A percentile compares a stretch with the other conserved stretches of the same genome.
phyloP scores from a whole-genome alignment of 2,113 vertebrate species.

The Pelecanoides urinatrix region DNA sequence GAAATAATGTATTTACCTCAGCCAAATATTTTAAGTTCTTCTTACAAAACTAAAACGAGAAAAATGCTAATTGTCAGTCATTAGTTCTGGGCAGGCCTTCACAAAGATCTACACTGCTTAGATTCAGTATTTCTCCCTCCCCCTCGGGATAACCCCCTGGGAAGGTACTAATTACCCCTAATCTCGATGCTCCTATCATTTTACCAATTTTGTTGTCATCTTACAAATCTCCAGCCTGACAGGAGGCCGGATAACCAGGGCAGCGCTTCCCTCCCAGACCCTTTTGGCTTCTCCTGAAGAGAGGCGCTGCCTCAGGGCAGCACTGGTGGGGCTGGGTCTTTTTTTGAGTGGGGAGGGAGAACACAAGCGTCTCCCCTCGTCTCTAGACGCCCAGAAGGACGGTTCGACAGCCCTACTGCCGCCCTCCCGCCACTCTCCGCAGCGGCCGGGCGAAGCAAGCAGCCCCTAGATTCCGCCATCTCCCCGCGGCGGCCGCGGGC shows the following conservation, averaged over 20 bases:
- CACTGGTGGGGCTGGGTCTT: not conserved
- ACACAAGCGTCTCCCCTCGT: rapidly evolving
- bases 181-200: rapidly evolving
- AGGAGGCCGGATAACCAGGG: not conserved
- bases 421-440: rapidly evolving
- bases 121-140: not conserved
- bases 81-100: not conserved
- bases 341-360: not conserved
- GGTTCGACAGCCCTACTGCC: rapidly evolving
- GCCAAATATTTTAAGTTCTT: not conserved
- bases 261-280: not conserved
- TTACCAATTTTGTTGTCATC: not conserved
- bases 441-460: rapidly evolving
- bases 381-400: not conserved
- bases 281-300: not conserved
- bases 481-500: too few relatives aligned
- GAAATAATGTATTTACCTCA: not conserved
- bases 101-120: not conserved
- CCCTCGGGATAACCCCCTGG: rapidly evolving
- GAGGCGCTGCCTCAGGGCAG: not conserved
- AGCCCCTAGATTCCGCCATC: rapidly evolving
- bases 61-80: not conserved
- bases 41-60: not conserved
- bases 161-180: not conserved
- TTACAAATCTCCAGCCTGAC: not conserved